A percentile compares a stretch with the other conserved stretches of the same genome.
phyloP scores from a whole-genome alignment of 2,888 invertebrate genomes.

The Kryphioiulus occultus region DNA sequence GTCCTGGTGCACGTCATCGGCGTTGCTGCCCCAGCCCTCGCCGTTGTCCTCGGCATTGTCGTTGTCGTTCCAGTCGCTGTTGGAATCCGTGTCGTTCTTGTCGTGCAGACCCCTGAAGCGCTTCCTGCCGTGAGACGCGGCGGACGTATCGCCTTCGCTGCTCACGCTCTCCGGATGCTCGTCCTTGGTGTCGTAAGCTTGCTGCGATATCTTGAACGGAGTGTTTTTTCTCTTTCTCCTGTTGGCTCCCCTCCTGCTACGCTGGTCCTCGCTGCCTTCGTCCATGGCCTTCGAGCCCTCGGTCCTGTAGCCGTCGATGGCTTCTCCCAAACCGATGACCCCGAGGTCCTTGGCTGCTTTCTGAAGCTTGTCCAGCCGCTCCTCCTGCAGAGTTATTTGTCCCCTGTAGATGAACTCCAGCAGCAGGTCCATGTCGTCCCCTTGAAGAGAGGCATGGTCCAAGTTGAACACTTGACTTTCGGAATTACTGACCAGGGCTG shows the following conservation, averaged over 20 bases:
- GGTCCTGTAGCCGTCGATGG: constrained; percentile 37
- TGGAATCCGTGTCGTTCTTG: background rate
- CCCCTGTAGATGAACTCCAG: constrained; percentile 48
- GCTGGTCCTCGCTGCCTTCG: background rate
- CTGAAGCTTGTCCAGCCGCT: constrained; percentile 28
- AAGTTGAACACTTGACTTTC: constrained; percentile 20
- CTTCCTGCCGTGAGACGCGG: background rate
- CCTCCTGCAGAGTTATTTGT: constrained; percentile 11
- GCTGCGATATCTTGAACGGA: constrained; percentile 37
- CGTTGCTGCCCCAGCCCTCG: background rate
- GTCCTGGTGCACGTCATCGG: background rate
- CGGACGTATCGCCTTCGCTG: background rate
- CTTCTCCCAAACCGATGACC: constrained; percentile 7
- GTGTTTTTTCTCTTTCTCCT: constrained; percentile 40
- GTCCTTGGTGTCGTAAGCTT: background rate
- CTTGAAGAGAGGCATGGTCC: constrained; percentile 27
- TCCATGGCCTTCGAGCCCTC: background rate
- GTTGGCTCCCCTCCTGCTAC: background rate
- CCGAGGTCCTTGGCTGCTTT: constrained; percentile 41
- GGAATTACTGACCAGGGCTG: background rate
- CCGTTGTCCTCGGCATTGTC: background rate
- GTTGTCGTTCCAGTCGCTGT: background rate
- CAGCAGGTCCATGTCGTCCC: constrained; percentile 35
- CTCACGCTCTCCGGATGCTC: background rate
- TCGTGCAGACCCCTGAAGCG: background rate